Evolutionary conservation across 2,888 invertebrate genomes (phyloP).

Genomic region (Drosophila hawaiiensis): DNA sequence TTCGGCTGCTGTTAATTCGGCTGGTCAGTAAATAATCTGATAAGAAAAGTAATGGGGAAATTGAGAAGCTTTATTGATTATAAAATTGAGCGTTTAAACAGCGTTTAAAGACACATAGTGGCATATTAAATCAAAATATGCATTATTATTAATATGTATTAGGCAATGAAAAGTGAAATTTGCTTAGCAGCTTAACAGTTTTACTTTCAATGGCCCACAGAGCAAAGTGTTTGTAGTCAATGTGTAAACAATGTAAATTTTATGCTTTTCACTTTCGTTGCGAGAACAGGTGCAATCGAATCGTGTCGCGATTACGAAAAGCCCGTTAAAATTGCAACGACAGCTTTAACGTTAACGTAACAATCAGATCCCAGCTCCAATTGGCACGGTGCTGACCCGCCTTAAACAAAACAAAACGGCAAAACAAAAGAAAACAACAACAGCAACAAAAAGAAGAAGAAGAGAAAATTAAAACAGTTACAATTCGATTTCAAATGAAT

Average conservation of each 20-base stretch:
- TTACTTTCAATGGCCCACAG: constrained; percentile 64
- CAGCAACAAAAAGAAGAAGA: constrained; percentile 8
- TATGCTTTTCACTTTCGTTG: constrained; percentile 74
- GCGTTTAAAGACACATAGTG: background rate
- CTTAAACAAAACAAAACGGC: constrained; percentile 24
- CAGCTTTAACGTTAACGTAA: constrained; percentile 25
- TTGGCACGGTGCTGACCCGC: constrained; percentile 33
- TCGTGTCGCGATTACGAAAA: constrained; percentile 61
- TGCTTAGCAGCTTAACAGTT: constrained; percentile 33
- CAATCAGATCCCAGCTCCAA: constrained; percentile 41
- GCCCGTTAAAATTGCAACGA: constrained; percentile 68
- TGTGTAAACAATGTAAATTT: constrained; percentile 67
- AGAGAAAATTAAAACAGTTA: constrained; percentile 46
- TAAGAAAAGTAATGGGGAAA: constrained; percentile 44
- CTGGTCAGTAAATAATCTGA: constrained; percentile 40
- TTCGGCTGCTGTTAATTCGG: constrained; percentile 29
- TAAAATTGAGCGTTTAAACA: constrained; percentile 17
- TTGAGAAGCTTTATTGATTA: constrained; percentile 23
- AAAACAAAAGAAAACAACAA: constrained; percentile 6
- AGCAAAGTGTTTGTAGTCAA: background rate
- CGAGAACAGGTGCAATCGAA: constrained; percentile 66
- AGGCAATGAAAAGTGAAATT: constrained; percentile 67
- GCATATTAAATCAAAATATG: constrained; percentile 18
- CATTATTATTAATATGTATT: constrained; percentile 68
- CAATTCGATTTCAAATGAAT: constrained; percentile 76